phyloP scores from a whole-genome alignment of 1,140 invertebrate species.

The Philotrypesis tridentata region DNA sequence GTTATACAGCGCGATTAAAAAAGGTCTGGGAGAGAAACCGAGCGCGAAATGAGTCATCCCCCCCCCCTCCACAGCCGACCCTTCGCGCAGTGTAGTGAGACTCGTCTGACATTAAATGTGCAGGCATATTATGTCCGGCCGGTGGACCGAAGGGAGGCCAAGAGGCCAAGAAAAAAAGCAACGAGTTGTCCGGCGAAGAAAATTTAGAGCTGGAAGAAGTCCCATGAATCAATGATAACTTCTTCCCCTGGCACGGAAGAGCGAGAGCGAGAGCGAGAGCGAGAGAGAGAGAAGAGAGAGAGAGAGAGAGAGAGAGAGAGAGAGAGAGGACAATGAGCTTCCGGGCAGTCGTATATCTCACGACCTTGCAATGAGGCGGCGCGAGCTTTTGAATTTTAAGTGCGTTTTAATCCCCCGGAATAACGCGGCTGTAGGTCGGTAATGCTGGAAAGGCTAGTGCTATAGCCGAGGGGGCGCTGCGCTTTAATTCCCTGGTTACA shows the following conservation, averaged over 20 bases:
- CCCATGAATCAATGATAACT: slow-evolving; percentile 49
- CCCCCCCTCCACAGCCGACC: no score
- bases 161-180: no score
- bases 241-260: no score
- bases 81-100: no score
- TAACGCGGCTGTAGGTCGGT: neutral
- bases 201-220: neutral
- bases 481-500: slow-evolving; percentile 36
- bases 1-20: slow-evolving; percentile 38
- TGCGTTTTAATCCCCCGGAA: slow-evolving; percentile 45
- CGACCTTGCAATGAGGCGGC: slow-evolving; percentile 41
- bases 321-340: slow-evolving; percentile 41
- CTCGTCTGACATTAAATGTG: neutral
- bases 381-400: slow-evolving; percentile 48
- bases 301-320: neutral
- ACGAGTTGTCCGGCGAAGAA: neutral
- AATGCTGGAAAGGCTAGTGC: no score
- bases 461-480: neutral
- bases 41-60: slow-evolving; percentile 36
- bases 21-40: neutral
- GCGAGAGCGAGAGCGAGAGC: neutral
- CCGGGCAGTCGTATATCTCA: slow-evolving; percentile 39
- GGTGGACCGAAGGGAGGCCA: neutral
- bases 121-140: slow-evolving; percentile 16
- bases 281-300: neutral